phyloP scores from a whole-genome alignment of 2,888 invertebrate genomes.

The Leptinotarsa tumamoca region DNA sequence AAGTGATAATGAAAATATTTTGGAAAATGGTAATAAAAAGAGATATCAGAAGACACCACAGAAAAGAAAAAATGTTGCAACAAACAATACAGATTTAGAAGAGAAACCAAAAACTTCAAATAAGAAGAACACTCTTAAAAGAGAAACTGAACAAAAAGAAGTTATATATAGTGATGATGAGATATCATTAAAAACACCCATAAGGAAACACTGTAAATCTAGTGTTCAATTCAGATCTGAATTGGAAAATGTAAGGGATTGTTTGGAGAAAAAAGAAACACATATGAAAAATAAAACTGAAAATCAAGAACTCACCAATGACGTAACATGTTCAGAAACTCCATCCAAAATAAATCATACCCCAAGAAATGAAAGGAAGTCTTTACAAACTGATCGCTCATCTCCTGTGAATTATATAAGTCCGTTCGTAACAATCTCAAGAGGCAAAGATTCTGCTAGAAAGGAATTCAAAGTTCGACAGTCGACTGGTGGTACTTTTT shows the following conservation, averaged over 20 bases:
- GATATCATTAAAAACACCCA: slow-evolving; percentile 19
- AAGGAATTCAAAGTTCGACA: slow-evolving; percentile 66
- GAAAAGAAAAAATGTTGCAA: slow-evolving; percentile 10
- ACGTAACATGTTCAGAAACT: not conserved
- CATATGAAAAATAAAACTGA: not conserved
- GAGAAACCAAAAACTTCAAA: not conserved
- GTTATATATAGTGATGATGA: slow-evolving; percentile 30
- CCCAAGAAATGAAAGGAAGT: slow-evolving; percentile 21
- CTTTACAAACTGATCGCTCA: not conserved
- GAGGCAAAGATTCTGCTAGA: slow-evolving; percentile 73
- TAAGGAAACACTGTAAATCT: not conserved
- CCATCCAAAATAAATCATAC: not conserved
- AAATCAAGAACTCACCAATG: not conserved
- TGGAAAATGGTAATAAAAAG: not conserved
- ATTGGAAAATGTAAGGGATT: not conserved
- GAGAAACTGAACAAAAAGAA: slow-evolving; percentile 18
- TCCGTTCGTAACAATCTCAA: slow-evolving; percentile 72
- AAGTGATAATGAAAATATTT: not conserved
- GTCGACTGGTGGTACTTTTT: slow-evolving; percentile 43
- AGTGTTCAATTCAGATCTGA: not conserved
- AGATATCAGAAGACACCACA: not conserved
- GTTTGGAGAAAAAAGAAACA: slow-evolving; percentile 11
- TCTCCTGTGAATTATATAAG: slow-evolving; percentile 62
- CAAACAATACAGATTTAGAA: not conserved
- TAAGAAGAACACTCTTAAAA: not conserved